Evolutionary conservation across 2,113 vertebrate species (phyloP).

Genomic region (Martes martes): DNA sequence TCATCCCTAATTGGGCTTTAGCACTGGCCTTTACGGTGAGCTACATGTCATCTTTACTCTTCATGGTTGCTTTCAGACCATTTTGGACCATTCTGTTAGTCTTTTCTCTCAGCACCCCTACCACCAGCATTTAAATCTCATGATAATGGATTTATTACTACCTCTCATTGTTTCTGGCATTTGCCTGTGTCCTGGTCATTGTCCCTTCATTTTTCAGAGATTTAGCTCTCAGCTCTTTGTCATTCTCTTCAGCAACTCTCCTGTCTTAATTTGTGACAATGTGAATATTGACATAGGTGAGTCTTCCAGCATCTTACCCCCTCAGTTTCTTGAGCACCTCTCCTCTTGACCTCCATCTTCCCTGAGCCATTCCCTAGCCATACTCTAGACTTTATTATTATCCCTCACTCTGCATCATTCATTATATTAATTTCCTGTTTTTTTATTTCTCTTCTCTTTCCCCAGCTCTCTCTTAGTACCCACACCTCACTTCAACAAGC

Average conservation of each 20-base stretch:
- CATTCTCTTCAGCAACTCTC: background rate
- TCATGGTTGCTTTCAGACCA: background rate
- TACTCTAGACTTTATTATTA: background rate
- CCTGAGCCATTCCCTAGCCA: background rate
- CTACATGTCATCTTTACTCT: too few relatives aligned
- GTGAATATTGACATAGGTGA: background rate
- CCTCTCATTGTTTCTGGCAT: background rate
- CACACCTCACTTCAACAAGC: background rate
- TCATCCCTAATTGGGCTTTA: background rate
- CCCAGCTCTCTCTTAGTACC: background rate
- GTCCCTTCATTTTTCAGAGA: background rate
- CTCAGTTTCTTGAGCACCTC: background rate
- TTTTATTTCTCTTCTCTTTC: background rate
- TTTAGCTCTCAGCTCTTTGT: background rate
- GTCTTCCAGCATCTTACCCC: background rate
- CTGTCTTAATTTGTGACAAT: background rate
- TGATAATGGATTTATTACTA: background rate
- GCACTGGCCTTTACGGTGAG: background rate
- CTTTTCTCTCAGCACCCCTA: background rate
- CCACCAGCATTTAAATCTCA: background rate
- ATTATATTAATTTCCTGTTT: background rate
- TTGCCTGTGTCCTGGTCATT: background rate
- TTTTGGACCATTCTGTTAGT: background rate
- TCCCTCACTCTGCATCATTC: background rate
- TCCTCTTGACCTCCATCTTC: background rate